Evolutionary conservation across 64 coral and sea anemone species (phyloP).

Genomic region (Hydrozoanthus tunicans): DNA sequence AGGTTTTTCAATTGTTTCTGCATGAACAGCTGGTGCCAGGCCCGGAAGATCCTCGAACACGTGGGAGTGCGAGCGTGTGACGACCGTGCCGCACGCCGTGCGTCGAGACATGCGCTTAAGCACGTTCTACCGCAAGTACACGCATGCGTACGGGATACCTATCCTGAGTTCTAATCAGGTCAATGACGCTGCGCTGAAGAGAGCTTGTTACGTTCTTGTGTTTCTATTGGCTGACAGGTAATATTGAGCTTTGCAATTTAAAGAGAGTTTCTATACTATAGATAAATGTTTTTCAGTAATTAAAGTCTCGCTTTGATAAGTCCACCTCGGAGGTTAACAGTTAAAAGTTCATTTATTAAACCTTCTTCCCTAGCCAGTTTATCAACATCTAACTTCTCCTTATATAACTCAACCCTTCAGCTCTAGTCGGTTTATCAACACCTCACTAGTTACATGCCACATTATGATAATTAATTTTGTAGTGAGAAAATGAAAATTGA

Average conservation of each 20-base stretch:
- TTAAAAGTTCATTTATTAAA: too few species aligned
- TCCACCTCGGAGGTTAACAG: too few species aligned
- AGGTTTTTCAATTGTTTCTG: background rate
- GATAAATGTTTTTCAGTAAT: too few species aligned
- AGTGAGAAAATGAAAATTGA: too few species aligned
- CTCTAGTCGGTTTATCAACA: too few species aligned
- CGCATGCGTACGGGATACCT: constrained; percentile 92
- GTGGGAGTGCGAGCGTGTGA: constrained; percentile 84
- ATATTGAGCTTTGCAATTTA: background rate
- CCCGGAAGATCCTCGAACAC: constrained; percentile 54
- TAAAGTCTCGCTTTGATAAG: too few species aligned
- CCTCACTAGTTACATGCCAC: too few species aligned
- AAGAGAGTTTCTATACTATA: too few species aligned
- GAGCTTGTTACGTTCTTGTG: constrained; percentile 91
- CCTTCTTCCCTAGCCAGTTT: too few species aligned
- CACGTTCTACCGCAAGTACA: constrained; percentile 85
- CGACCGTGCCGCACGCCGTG: constrained; percentile 56
- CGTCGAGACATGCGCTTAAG: constrained; percentile 62
- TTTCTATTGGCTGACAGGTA: constrained; percentile 91
- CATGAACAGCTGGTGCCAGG: background rate
- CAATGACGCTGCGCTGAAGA: constrained; percentile 68
- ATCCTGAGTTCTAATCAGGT: constrained; percentile 78
- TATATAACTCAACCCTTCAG: too few species aligned
- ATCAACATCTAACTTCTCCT: too few species aligned
- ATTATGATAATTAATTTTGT: too few species aligned